Conservation (phyloP, 2,797 vertebrate species). For the Martes flavigula region DNA sequence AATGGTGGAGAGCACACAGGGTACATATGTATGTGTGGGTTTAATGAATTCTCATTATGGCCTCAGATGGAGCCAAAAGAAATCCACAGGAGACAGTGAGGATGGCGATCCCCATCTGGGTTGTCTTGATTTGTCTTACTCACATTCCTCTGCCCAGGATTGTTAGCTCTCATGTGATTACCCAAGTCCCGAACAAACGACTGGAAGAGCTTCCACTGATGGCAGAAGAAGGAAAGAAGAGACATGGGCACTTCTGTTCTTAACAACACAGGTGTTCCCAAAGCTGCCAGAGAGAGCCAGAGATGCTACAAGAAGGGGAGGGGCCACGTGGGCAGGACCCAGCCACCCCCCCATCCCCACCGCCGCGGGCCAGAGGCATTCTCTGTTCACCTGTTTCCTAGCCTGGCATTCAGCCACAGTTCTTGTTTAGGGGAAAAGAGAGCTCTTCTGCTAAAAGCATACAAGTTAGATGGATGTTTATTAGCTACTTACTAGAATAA, state of each 20-base stretch:
- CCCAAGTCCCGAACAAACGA: neutral
- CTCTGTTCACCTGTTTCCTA: neutral
- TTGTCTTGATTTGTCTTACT: no score
- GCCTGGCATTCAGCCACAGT: neutral
- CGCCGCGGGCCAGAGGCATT: neutral
- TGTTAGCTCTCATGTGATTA: neutral
- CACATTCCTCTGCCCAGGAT: no score
- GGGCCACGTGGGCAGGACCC: fast-evolving
- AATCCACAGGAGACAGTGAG: fast-evolving
- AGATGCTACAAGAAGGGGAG: neutral
- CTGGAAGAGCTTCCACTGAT: neutral
- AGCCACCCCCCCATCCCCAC: no score
- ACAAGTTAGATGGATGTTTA: neutral
- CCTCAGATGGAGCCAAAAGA: neutral
- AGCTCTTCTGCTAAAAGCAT: neutral
- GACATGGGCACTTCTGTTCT: neutral
- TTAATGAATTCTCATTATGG: neutral
- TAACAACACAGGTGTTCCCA: neutral
- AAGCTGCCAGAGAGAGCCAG: neutral
- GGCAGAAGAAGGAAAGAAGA: neutral
- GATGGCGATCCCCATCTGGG: neutral
- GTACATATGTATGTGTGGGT: neutral
- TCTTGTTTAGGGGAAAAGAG: neutral
- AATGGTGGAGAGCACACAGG: fast-evolving
- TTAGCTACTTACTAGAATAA: neutral